Base-by-base conservation (phyloP, 2,113 vertebrate species). In the Jacana jacana region DNA sequence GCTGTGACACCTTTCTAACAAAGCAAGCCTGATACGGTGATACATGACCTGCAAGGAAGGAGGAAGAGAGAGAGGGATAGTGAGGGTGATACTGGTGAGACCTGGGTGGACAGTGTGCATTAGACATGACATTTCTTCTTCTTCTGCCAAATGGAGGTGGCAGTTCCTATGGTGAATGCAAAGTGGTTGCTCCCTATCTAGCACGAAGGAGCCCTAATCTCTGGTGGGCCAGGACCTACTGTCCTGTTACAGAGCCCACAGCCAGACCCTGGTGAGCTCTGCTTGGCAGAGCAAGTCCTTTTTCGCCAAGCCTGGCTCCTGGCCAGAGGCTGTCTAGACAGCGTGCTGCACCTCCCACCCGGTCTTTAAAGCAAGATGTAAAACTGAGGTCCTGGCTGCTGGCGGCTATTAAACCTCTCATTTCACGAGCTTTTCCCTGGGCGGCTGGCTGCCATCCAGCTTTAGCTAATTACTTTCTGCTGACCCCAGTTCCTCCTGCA, bases 321-420 rank as follows among this genome's bases (percentile, higher is more conserved):
- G 6, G 71, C 90, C 93, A 86, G 49, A 11, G 66, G 17, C 90
- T 12, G 78, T 95, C 90, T 95, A 92, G 90, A 92, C 93, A 37
- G 86, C 14, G 4, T 4, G 31, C 76, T 57, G 81, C 61, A n/a
- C 93, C 82, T 86, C 76, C 93, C 78, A 42, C 77, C 72, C 17
- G 1, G 16, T 18, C 90, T 77, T 81, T 68, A 86, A 78, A 89
- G 78, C 77, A 18, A 58, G 81, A 86, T 33, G 71, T 78, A 79
- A 83, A 79, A 30, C 33, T 2, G 4, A 54, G 82, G 78, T 69
- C 86, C 82, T 63, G 86, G 81, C 89, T 86, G 89, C 89, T 77
- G 64, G 35, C 13, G 37, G 71, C 93, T 83, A 3, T 92, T 83
- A 92, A 92, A 90, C 66, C 71, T 79, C 72, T 20, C 3, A 3